Base-by-base conservation (phyloP, 2,888 invertebrate species). In the Acronicta leporina region DNA sequence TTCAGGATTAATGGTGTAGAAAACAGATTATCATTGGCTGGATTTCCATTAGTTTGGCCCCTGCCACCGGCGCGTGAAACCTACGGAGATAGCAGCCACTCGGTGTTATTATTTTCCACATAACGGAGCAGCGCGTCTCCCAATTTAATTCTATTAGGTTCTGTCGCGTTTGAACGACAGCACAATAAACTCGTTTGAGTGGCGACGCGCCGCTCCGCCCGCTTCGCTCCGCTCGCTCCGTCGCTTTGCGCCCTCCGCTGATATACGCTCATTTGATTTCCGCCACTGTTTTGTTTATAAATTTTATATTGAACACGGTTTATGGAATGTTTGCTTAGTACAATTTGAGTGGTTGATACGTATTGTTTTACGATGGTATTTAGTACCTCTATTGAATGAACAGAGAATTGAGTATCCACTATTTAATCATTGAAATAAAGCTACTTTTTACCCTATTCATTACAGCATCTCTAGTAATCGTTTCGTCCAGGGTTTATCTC, bases 21-120 rank as follows among this genome's bases (percentile, higher is more conserved):
- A 95, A 94, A 94, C 94, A 95, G 94, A 95, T 95, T 94, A 95
- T 95, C 94, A 95, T 94, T 94, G 93, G 92, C 91, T 87, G 92
- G 91, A 91, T 93, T 93, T 93, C 94, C 91, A 93, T 93, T 94
- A 92, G 90, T 84, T 73, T 80, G 86, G 91, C 94, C 94, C 94
- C 94, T 94, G 92, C 94, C 92, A 91, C 82, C 92, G 91, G 88
- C 92, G 94, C 94, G 94, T 94, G 92, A 94, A 92, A 89, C 89
- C 87, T 90, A 89, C 88, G 80, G 86, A 89, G 89, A 92, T 92
- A 91, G 84, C 87, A 87, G 86, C 82, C 89, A 88, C 88, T 90
- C 90, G 83, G 77, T 91, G 92, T 93, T 94, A 94, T 94, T 94
- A 94, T 94, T 94, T 94, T 94, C 93, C 94, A 94, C 94, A 93